A percentile compares a stretch with the other conserved stretches of the same genome.
Evolutionary conservation across 2,113 vertebrate species (phyloP).

Genomic region (Gobius niger): DNA sequence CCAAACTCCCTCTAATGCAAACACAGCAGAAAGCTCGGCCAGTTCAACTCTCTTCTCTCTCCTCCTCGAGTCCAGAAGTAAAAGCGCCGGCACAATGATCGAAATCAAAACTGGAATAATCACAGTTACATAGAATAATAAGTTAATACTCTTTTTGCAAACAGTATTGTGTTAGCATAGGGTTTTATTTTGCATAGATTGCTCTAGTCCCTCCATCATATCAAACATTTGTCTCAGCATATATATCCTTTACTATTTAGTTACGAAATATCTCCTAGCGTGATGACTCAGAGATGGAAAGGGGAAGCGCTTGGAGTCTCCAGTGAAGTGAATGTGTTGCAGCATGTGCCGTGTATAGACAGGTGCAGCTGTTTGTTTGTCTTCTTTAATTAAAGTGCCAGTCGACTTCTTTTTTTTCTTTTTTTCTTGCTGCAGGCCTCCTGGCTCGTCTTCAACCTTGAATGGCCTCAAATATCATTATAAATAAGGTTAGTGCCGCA

Average conservation of each 20-base stretch:
- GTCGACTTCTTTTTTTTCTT: slow-evolving; percentile 27
- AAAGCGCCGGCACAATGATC: no score
- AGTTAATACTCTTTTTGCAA: no score
- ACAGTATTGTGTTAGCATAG: slow-evolving; percentile 15
- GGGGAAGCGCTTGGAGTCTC: slow-evolving; percentile 44
- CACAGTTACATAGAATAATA: no score
- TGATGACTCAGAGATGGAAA: slow-evolving; percentile 52
- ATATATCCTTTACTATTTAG: not conserved
- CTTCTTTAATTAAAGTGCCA: slow-evolving; percentile 66
- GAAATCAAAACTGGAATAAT: no score
- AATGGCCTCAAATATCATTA: slow-evolving; percentile 35
- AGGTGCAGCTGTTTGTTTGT: slow-evolving; percentile 63
- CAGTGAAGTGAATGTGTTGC: slow-evolving; percentile 62
- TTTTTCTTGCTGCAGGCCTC: slow-evolving; percentile 22
- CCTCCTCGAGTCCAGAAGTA: slow-evolving; percentile 33
- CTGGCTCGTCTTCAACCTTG: slow-evolving; percentile 29
- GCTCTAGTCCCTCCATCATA: no score
- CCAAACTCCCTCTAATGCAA: slow-evolving; percentile 74
- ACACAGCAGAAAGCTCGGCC: slow-evolving; percentile 68
- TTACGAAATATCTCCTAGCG: slow-evolving; percentile 39
- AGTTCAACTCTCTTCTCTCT: slow-evolving; percentile 44
- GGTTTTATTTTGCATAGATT: slow-evolving; percentile 1
- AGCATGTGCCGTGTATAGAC: slow-evolving; percentile 60
- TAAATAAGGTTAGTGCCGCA: slow-evolving; percentile 40
- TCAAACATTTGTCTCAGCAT: not conserved